phyloP scores from a whole-genome alignment of 2,888 invertebrate species.

The Catonia carolina region DNA sequence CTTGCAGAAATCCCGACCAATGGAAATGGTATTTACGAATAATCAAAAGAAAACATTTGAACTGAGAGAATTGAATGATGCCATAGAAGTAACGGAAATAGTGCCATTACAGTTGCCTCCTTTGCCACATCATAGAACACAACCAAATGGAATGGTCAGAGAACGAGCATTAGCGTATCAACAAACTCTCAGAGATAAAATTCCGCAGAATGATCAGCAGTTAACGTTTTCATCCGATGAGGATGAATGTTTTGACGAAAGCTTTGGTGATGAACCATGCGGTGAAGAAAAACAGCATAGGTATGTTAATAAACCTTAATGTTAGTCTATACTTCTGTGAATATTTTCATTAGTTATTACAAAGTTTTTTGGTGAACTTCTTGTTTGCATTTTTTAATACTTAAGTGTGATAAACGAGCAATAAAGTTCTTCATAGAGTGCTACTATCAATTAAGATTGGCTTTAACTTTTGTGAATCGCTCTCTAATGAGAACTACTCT shows the following conservation, averaged over 20 bases:
- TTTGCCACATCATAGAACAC: constrained; percentile 1
- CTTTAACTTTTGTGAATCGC: too few species aligned
- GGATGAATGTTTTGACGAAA: constrained; percentile 45
- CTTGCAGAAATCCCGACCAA: constrained; percentile 24
- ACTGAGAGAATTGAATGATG: constrained; percentile 57
- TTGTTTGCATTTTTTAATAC: too few species aligned
- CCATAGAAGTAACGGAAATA: constrained; percentile 23
- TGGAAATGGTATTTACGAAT: constrained; percentile 43
- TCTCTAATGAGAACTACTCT: too few species aligned
- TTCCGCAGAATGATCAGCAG: not conserved
- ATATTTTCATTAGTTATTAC: too few species aligned
- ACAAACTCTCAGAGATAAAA: not conserved
- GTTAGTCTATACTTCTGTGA: not conserved
- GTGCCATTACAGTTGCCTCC: constrained; percentile 21
- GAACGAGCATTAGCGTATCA: constrained; percentile 1
- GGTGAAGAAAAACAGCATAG: constrained; percentile 67
- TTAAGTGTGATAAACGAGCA: too few species aligned
- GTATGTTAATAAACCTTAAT: constrained; percentile 47
- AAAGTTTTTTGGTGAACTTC: too few species aligned
- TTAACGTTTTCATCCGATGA: constrained; percentile 41
- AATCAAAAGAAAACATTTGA: constrained; percentile 49
- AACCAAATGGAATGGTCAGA: not conserved
- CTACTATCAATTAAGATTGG: too few species aligned
- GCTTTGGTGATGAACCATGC: constrained; percentile 41
- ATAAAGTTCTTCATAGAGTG: too few species aligned